These are phyloP conservation scores for Clarias platycephalus DNA, from an alignment of 2,797 vertebrate genomes.

Conservation along the genomic window DNA sequence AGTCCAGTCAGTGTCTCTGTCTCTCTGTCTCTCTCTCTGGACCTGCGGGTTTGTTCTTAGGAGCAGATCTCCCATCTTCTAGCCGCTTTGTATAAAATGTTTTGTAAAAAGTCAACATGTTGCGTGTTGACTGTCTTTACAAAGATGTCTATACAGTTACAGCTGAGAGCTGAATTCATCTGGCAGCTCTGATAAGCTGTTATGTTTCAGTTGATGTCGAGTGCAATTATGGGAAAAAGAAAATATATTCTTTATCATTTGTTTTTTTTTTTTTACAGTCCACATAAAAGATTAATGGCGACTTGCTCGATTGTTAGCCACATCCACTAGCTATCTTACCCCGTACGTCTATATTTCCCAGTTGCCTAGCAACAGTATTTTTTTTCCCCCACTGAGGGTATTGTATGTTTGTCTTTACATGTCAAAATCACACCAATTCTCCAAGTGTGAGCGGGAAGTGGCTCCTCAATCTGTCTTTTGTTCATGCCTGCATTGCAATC, in stretches of 20 bases:
- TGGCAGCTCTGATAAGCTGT: background rate
- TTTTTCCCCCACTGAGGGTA: background rate
- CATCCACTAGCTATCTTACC: background rate
- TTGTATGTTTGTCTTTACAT: conserved; percentile 17
- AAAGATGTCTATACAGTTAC: background rate
- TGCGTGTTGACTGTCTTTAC: background rate
- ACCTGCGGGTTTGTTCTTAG: background rate
- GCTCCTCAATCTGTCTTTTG: conserved; percentile 2
- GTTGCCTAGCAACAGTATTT: background rate
- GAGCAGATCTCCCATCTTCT: background rate
- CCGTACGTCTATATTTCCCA: background rate
- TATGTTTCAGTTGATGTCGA: background rate
- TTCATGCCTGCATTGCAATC: background rate
- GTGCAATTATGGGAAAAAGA: background rate
- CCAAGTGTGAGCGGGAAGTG: background rate
- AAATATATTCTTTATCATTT: background rate
- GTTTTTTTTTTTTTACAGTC: background rate
- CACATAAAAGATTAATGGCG: background rate
- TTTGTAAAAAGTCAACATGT: no score
- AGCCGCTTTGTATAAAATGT: background rate
- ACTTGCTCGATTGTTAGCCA: background rate
- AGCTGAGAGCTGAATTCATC: background rate
- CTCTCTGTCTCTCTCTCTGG: background rate
- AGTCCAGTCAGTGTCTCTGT: background rate
- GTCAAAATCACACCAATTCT: conserved; percentile 13